Evolutionary conservation across 2,797 vertebrate species (phyloP), one percentile per base, ranked within the genome.

Genomic region (Poecile montanus): DNA sequence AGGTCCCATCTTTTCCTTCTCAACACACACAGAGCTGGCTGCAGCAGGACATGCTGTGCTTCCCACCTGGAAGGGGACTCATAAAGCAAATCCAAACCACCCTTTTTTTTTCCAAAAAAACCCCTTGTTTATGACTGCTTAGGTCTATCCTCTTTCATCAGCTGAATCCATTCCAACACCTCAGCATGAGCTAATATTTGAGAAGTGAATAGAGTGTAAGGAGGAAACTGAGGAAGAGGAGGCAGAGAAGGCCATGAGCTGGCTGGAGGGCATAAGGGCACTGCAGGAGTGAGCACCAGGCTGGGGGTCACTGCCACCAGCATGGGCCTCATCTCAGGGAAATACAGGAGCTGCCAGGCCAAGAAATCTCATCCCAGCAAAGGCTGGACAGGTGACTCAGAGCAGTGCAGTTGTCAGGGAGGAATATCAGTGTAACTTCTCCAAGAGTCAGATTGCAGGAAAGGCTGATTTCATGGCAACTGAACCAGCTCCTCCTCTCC

Each of bases 401-500:
- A 81, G 81, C 76, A 94, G 90, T 2, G 82, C 54, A 72, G 89
- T 16, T 58, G 89, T 81, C 40, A 44, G 74, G 78, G 62, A 94
- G 91, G 94, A 96, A 96, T 16, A 85, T 48, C 36, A 8, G 71
- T 23, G 93, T 75, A 79, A 95, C 38, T 42, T 62, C 92, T 77
- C 81, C 25, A 2, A 76, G 94, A 81, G 78, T 88, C 27, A 14
- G 75, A 60, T 6, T 83, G 78, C 82, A 89, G 91, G 93, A 97
- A 97, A 95, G 91, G 89, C 9, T 93, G 91, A 96, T 79, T 89
- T 90, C 70, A 81, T 61, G 86, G 94, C 93, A 96, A 34, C 60
- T 53, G 18, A 73, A 60, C 40, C 44, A 72, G 74, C 67, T 27
- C 82, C 92, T 94, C 91, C 71, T 32, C 67, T 58, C 68, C 72